Evolutionary conservation across 2,797 vertebrate genomes (phyloP).

Genomic region (Mormyrus proboscirostris): DNA sequence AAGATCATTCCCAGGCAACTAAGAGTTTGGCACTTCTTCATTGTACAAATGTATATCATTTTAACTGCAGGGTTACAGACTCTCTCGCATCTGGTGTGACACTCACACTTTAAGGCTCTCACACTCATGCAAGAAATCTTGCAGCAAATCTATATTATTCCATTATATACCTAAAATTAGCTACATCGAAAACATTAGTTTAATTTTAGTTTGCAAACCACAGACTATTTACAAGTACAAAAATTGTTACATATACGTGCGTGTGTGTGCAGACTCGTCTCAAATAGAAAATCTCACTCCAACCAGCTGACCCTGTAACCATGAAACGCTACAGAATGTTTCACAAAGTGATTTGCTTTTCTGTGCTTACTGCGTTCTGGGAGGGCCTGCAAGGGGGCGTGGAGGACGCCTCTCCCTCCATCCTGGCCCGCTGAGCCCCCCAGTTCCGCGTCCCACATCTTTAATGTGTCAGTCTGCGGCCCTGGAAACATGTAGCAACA

Average conservation of each 20-base stretch:
- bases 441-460: not conserved
- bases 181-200: not conserved
- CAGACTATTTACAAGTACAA: not conserved
- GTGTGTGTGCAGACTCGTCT: not conserved
- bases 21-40: not conserved
- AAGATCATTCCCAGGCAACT: not conserved
- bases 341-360: not conserved
- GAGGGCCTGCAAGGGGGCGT: not conserved
- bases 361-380: not conserved
- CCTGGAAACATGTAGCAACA: not conserved
- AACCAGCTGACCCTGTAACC: not conserved
- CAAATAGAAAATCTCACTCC: not conserved
- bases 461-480: not conserved
- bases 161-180: not conserved
- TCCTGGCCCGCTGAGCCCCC: not conserved
- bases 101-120: not conserved
- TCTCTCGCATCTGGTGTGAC: not conserved
- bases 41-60: not conserved
- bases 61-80: not conserved
- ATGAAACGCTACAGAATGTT: not conserved
- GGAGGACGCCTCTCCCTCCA: not conserved
- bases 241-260: not conserved
- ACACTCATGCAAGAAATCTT: not conserved
- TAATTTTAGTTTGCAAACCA: not conserved
- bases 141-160: not conserved